Conservation (phyloP, 2,888 invertebrate species). For the Trypoxylon attenuatum region DNA sequence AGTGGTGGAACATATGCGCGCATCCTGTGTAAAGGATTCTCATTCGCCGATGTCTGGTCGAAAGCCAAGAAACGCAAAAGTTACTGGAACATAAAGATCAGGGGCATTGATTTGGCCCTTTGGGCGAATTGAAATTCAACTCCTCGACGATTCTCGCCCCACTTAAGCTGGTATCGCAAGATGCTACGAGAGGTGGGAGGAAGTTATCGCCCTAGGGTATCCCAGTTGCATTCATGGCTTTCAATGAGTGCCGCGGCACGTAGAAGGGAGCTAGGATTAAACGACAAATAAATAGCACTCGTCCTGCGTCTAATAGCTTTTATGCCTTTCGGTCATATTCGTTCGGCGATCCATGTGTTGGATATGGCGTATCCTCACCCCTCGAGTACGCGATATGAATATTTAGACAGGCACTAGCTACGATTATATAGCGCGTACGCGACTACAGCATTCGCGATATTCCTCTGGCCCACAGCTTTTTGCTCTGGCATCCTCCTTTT, state of each 20-base stretch:
- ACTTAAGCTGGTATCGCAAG: neutral
- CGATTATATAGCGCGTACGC: conserved; percentile 30
- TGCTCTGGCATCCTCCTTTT: conserved; percentile 16
- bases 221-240: conserved; percentile 6
- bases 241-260: conserved; percentile 24
- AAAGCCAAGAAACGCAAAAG: neutral
- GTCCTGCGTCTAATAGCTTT: conserved; percentile 47
- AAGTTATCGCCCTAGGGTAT: conserved; percentile 7
- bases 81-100: neutral
- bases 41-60: neutral
- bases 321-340: conserved; percentile 46
- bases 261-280: conserved; percentile 39
- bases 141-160: neutral
- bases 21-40: no score
- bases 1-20: no score
- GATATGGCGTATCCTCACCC: conserved; percentile 37
- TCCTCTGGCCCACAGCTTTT: conserved; percentile 10
- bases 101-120: neutral
- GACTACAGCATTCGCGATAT: conserved; percentile 18
- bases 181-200: no score
- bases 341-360: conserved; percentile 45
- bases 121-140: neutral
- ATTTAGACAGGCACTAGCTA: conserved; percentile 38
- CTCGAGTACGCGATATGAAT: conserved; percentile 53
- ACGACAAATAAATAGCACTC: conserved; percentile 50